Evolutionary conservation across 2,888 invertebrate species (phyloP).

Genomic region (Ochropleura plecta): DNA sequence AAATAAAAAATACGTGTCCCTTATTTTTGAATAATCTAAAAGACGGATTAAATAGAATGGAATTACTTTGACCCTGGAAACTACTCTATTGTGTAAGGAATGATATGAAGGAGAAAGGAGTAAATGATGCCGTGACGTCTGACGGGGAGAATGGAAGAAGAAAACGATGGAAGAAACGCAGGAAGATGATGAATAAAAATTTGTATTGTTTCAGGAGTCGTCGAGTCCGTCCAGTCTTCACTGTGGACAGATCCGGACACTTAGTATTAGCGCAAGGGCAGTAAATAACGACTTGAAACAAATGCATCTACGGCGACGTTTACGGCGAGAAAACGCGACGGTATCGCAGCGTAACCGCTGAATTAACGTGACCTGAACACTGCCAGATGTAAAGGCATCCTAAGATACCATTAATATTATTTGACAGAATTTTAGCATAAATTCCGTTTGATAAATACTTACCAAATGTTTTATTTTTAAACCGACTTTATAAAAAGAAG

Average conservation of each 20-base stretch:
- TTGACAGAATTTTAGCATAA: background rate
- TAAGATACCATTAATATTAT: background rate
- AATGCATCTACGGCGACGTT: background rate
- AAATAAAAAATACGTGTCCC: too few species aligned
- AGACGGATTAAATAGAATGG: too few species aligned
- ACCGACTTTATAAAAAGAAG: too few species aligned
- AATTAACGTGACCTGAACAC: background rate
- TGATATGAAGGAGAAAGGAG: too few species aligned
- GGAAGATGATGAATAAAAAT: background rate
- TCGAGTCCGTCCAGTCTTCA: conserved; percentile 85
- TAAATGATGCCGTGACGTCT: too few species aligned
- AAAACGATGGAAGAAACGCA: too few species aligned
- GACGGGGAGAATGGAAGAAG: too few species aligned
- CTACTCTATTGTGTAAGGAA: too few species aligned
- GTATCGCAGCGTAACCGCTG: background rate
- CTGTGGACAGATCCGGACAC: conserved; percentile 84
- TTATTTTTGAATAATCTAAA: too few species aligned
- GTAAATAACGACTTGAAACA: conserved; percentile 54
- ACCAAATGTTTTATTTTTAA: background rate
- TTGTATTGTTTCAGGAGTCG: conserved; percentile 74
- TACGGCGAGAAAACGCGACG: background rate
- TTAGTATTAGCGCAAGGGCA: conserved; percentile 83
- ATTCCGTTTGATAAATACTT: background rate
- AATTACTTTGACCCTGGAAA: too few species aligned
- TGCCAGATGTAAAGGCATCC: background rate